Evolutionary conservation across 2,113 vertebrate genomes (phyloP).

Genomic region (Nyctibius bracteatus): DNA sequence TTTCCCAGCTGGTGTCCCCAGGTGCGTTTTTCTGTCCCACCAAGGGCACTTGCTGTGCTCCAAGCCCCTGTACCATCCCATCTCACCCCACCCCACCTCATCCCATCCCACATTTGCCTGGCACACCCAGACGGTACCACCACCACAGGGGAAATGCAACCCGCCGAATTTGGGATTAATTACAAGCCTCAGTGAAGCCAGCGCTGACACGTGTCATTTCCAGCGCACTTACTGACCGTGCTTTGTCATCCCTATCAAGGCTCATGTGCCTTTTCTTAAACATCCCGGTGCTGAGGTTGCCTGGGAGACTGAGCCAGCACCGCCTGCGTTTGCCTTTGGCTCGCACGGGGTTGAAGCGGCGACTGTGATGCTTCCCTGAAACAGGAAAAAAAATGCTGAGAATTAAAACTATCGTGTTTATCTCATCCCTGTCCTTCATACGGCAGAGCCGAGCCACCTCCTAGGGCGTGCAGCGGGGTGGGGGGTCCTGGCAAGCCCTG

Average conservation of each 20-base stretch:
- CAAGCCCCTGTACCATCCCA: not conserved
- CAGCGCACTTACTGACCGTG: not conserved
- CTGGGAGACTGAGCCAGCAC: conserved; percentile 2
- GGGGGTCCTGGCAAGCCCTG: not conserved
- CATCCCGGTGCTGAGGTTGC: not conserved
- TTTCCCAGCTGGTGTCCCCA: not conserved
- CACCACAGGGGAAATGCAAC: not conserved
- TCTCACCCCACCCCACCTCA: not conserved
- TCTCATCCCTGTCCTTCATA: fast-evolving
- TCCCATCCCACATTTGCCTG: not conserved
- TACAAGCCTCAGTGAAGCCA: fast-evolving
- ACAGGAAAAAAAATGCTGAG: not conserved
- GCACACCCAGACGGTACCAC: not conserved
- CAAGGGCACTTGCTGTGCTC: not conserved
- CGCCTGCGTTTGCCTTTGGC: not conserved
- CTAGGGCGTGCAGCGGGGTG: fast-evolving
- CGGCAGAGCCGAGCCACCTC: not conserved
- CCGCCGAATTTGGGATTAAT: not conserved
- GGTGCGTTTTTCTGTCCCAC: not conserved
- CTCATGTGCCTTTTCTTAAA: not conserved
- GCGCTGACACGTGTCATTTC: not conserved
- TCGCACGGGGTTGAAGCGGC: fast-evolving
- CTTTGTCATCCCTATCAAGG: not conserved
- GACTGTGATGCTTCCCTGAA: not conserved
- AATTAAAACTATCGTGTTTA: not conserved